A percentile compares a stretch with the other conserved stretches of the same genome.
Conservation (phyloP, 2,113 vertebrate genomes). For the Ptilorrhoa leucosticta region DNA sequence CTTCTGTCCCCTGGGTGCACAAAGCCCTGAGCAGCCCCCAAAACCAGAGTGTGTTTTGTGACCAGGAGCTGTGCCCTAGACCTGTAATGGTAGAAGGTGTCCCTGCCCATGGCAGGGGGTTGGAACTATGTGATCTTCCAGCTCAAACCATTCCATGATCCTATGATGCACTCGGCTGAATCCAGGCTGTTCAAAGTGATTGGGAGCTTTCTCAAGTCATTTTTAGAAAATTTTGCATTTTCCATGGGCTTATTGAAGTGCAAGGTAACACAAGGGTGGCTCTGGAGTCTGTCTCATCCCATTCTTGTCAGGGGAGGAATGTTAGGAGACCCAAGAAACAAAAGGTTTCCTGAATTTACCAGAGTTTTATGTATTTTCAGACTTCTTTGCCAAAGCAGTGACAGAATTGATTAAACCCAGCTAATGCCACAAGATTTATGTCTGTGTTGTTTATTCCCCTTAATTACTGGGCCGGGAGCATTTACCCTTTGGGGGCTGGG, state of each 20-base stretch:
- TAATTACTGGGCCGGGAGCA: background rate
- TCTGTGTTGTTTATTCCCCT: background rate
- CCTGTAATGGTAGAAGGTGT: fast-evolving
- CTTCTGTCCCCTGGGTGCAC: background rate
- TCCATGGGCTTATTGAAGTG: background rate
- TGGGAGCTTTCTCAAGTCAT: background rate
- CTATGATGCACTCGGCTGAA: fast-evolving
- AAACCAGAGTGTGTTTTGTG: background rate
- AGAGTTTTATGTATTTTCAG: background rate
- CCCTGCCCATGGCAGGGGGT: background rate
- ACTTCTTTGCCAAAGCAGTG: background rate
- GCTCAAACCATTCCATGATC: background rate
- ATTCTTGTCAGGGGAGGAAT: background rate
- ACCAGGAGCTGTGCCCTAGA: background rate
- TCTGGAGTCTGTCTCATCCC: background rate
- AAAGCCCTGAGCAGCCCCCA: background rate
- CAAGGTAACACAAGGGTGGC: background rate
- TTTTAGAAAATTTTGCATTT: background rate
- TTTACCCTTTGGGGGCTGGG: background rate
- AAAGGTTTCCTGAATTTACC: background rate
- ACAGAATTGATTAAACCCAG: background rate
- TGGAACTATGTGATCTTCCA: background rate
- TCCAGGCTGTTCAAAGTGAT: background rate
- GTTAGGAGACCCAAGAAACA: background rate
- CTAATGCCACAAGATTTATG: background rate